Evolutionary conservation across 2,888 invertebrate species (phyloP).

Genomic region (Eulithis prunata): DNA sequence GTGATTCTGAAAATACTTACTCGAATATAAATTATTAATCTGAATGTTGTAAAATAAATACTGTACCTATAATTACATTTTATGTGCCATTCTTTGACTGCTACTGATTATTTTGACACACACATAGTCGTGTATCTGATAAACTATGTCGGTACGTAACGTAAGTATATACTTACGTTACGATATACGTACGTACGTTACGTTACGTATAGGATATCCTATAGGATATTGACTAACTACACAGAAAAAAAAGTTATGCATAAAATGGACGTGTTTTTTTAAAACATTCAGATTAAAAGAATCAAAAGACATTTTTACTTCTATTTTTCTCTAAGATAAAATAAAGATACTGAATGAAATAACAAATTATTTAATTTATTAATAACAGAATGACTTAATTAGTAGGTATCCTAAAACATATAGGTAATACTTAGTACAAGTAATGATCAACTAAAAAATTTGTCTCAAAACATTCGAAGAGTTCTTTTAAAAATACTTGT

Average conservation of each 20-base stretch:
- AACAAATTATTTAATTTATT: conserved; percentile 8
- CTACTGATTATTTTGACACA: background rate
- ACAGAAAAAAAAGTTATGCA: background rate
- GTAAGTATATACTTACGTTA: too few species aligned
- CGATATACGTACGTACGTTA: too few species aligned
- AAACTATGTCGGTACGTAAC: too few species aligned
- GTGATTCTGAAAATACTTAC: conserved; percentile 34
- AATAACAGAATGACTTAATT: background rate
- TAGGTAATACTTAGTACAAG: too few species aligned
- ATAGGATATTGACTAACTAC: too few species aligned
- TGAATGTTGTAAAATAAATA: conserved; percentile 24
- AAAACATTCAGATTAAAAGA: conserved; percentile 12
- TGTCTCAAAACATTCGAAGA: too few species aligned
- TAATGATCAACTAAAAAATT: too few species aligned
- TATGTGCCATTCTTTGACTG: conserved; percentile 12
- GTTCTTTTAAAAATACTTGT: too few species aligned
- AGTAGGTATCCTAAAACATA: background rate
- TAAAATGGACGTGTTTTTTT: background rate
- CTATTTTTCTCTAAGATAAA: conserved; percentile 19
- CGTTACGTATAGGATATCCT: too few species aligned
- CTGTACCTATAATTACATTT: background rate
- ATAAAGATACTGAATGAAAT: conserved; percentile 18
- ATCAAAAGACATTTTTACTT: conserved; percentile 1
- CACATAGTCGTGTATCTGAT: too few species aligned
- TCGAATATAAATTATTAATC: conserved; percentile 15